Conservation (phyloP, 1,140 invertebrate species). For the Pygmarrhopalites habei region DNA sequence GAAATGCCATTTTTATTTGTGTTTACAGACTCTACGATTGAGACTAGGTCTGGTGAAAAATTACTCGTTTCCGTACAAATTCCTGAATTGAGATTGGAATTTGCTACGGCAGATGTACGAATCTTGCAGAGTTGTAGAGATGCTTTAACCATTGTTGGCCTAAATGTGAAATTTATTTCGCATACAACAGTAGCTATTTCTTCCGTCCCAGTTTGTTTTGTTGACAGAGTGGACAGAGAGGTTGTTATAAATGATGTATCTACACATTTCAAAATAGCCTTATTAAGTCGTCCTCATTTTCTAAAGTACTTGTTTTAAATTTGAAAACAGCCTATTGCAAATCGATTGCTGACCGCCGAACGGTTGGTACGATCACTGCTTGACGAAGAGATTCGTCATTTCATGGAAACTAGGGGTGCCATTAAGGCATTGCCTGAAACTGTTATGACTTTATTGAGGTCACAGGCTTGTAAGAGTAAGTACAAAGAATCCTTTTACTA, state of each 20-base stretch:
- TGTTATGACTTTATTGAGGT: constrained; percentile 42
- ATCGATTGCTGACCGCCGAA: too few species aligned
- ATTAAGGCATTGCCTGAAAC: constrained; percentile 24
- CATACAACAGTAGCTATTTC: constrained; percentile 28
- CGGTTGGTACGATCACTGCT: too few species aligned
- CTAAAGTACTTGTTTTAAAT: too few species aligned
- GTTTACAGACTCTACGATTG: background rate
- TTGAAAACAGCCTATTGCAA: too few species aligned
- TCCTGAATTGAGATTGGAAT: too few species aligned
- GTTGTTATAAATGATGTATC: too few species aligned
- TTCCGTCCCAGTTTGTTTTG: constrained; percentile 40
- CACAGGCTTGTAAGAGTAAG: constrained; percentile 42
- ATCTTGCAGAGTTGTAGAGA: constrained; percentile 43
- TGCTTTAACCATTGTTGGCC: constrained; percentile 44
- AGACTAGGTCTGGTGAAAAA: background rate
- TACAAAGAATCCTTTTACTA: too few species aligned
- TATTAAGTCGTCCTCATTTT: too few species aligned
- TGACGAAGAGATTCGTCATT: constrained; percentile 25
- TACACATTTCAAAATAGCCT: too few species aligned
- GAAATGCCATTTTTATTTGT: too few species aligned
- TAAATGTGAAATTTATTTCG: constrained; percentile 32
- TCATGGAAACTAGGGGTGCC: constrained; percentile 7
- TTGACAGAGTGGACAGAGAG: constrained; percentile 38
- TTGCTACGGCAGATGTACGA: constrained; percentile 44
- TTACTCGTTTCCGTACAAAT: constrained; percentile 20